These are phyloP conservation scores for Sepioteuthis lessoniana DNA, from an alignment of 2,888 invertebrate genomes.

Conservation along the genomic window DNA sequence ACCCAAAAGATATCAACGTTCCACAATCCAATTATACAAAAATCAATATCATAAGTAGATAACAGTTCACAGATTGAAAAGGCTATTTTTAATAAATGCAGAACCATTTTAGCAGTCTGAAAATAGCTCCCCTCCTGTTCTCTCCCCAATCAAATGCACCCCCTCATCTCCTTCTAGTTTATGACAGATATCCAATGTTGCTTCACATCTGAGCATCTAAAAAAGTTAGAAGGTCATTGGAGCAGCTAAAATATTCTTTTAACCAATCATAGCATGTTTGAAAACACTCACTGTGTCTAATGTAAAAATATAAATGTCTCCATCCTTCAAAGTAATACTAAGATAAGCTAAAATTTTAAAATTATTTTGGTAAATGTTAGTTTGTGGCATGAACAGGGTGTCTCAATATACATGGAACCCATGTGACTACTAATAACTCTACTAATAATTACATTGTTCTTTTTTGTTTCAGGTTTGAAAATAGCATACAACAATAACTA, in stretches of 20 bases:
- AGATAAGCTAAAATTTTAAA: too few species aligned
- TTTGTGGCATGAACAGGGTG: too few species aligned
- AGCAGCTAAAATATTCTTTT: background rate
- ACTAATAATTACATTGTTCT: too few species aligned
- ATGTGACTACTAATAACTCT: too few species aligned
- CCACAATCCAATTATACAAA: background rate
- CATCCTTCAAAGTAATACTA: too few species aligned
- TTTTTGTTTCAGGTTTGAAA: too few species aligned
- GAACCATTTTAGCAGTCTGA: background rate
- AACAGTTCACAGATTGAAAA: background rate
- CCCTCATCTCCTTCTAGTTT: background rate
- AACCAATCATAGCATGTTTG: background rate
- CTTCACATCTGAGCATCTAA: background rate
- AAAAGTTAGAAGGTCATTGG: background rate
- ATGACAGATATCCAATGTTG: background rate
- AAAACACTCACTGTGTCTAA: too few species aligned
- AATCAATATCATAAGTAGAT: background rate
- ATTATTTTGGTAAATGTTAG: too few species aligned
- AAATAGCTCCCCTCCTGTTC: background rate
- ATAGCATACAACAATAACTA: too few species aligned
- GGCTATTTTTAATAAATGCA: background rate
- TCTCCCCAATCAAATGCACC: background rate
- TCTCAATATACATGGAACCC: too few species aligned
- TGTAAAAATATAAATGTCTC: too few species aligned
- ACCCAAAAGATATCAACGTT: constrained; percentile 3